Percentiles rank a stretch among this genome's conserved stretches.
phyloP scores from a whole-genome alignment of 2,113 vertebrate genomes.

The Sciurus niger region DNA sequence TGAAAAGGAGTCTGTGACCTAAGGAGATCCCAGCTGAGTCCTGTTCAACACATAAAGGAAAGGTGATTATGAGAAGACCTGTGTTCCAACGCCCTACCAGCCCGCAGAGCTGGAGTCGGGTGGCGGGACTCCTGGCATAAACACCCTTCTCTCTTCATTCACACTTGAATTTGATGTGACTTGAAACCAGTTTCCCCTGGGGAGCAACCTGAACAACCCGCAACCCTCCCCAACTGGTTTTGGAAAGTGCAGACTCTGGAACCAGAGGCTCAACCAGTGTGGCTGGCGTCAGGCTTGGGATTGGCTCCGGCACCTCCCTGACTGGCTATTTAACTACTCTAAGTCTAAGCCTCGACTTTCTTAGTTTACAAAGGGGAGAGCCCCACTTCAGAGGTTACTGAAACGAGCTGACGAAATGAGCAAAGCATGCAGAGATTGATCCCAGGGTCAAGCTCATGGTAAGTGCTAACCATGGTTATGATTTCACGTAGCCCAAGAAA shows the following conservation, averaged over 20 bases:
- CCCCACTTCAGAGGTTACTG: background rate
- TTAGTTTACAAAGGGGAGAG: background rate
- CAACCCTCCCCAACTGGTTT: background rate
- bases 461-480: accelerated
- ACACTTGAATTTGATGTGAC: background rate
- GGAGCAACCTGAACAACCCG: background rate
- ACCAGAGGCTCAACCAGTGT: background rate
- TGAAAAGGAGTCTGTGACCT: background rate
- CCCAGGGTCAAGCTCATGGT: accelerated
- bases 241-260: background rate
- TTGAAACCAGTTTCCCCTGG: background rate
- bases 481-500: background rate
- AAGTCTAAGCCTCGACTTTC: background rate
- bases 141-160: too few species aligned
- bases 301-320: background rate
- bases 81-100: background rate
- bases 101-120: background rate
- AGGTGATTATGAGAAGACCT: background rate
- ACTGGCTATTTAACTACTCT: background rate
- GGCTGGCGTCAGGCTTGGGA: background rate
- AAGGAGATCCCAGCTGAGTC: background rate
- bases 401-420: too few species aligned
- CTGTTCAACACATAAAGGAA: background rate
- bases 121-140: background rate
- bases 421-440: background rate